Evolutionary conservation across 2,888 invertebrate species (phyloP), one percentile per base, ranked within the genome.

Genomic region (Pandemis heparana): DNA sequence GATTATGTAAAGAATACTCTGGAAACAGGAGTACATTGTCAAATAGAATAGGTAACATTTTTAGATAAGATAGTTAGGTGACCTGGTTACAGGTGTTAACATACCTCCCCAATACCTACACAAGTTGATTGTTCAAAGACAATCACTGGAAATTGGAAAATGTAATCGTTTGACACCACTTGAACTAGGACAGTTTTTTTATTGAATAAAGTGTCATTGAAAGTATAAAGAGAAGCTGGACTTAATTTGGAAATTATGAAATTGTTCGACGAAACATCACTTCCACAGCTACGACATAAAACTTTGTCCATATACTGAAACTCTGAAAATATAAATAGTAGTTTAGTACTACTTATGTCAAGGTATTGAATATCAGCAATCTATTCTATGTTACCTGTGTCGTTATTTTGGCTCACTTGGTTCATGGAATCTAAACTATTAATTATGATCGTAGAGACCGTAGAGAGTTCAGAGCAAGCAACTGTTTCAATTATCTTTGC

Each of bases 231-330:
- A 60, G 90, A 82, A 12, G 75, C 77, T 12, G 83, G 79, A 76
- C 87, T 89, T 5, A 73, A 61, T 76, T 87, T 87, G 8, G 83
- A 78, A 74, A 87, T 80, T 68, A 91, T 79, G 66, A 82, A 79
- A 70, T 81, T 77, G 6, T 84, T 82, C 53, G 80, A 81, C 39
- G 88, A 79, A 38, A 89, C 74, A 16, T 83, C 82, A 77, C 76
- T 77, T 23, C 90, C 91, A 82, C 92, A 92, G 72, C 74, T 76
- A 62, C 90, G 88, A 79, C 92, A 91, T 53, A 92, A 77, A 76
- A 91, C 85, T 75, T 79, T 76, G 41, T 86, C 90, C 41, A 43
- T 6, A 63, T 32, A 16, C 53, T 89, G 87, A 76, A 85, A 84
- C 60, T 76, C 70, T 67, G 67, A 62, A 70, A 73, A 70, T 53